Evolutionary conservation across 2,113 vertebrate genomes (phyloP).

Genomic region (Hucho hucho): DNA sequence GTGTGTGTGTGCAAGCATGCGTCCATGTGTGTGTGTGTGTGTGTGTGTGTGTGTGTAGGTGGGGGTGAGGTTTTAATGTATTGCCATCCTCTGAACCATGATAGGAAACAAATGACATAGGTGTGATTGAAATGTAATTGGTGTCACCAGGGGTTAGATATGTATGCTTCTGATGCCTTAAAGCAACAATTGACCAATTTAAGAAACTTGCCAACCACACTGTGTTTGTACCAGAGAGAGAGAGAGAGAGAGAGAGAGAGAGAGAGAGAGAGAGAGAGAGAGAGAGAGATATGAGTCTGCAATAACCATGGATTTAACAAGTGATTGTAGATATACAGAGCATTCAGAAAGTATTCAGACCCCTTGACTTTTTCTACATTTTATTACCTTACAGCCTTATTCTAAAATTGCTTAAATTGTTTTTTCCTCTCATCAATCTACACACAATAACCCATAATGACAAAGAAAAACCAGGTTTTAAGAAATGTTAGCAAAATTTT

Average conservation of each 20-base stretch:
- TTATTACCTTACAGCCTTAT: too few relatives aligned
- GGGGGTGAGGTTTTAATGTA: conserved; percentile 32
- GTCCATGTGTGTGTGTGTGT: too few relatives aligned
- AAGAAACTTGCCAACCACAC: background rate
- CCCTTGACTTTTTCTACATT: too few relatives aligned
- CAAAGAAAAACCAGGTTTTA: too few relatives aligned
- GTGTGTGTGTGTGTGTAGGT: background rate
- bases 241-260: background rate
- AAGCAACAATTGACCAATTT: background rate
- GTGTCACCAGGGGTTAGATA: background rate
- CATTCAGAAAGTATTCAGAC: too few relatives aligned
- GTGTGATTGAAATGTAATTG: conserved; percentile 12
- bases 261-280: background rate
- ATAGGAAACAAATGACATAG: background rate
- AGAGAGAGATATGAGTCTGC: background rate
- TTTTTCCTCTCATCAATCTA: too few relatives aligned
- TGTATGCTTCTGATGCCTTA: background rate
- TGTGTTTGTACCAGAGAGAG: background rate
- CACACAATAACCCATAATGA: too few relatives aligned
- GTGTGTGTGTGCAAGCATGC: too few relatives aligned
- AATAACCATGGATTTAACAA: too few relatives aligned
- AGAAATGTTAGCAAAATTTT: too few relatives aligned
- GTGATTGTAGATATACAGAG: background rate
- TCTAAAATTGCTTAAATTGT: too few relatives aligned
- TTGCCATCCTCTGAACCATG: background rate